A percentile compares a stretch with the other conserved stretches of the same genome.
Conservation (phyloP, 2,113 vertebrate genomes). For the Dicentrarchus labrax region DNA sequence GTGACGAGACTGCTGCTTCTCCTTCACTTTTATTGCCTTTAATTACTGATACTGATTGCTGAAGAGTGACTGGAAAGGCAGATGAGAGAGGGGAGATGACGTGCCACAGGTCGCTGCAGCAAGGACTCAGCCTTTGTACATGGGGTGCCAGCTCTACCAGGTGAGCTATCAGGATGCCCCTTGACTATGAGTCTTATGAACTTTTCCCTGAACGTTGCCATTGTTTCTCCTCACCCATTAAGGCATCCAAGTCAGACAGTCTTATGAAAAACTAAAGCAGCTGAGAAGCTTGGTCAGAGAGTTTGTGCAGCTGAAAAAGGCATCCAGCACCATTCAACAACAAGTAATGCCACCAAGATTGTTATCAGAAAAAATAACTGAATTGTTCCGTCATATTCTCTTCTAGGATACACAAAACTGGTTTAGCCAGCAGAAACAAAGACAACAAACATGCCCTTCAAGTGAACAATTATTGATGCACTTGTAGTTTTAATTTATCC, state of each 20-base stretch:
- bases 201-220: background rate
- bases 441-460: background rate
- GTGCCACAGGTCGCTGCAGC: too few species aligned
- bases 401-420: background rate
- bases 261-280: background rate
- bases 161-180: too few species aligned
- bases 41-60: too few species aligned
- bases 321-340: background rate
- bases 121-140: too few species aligned
- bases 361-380: background rate
- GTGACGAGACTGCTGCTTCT: too few species aligned
- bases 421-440: background rate
- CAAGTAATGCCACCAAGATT: background rate
- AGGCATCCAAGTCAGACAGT: background rate
- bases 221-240: background rate
- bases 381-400: background rate
- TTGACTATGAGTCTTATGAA: background rate
- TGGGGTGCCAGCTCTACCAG: too few species aligned
- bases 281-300: too few species aligned
- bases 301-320: background rate
- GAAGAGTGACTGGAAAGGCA: too few species aligned
- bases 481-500: background rate
- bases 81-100: too few species aligned
- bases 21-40: too few species aligned
- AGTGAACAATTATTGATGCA: background rate